Base-by-base conservation (phyloP, 2,888 invertebrate genomes). In the Mimachlamys varia region DNA sequence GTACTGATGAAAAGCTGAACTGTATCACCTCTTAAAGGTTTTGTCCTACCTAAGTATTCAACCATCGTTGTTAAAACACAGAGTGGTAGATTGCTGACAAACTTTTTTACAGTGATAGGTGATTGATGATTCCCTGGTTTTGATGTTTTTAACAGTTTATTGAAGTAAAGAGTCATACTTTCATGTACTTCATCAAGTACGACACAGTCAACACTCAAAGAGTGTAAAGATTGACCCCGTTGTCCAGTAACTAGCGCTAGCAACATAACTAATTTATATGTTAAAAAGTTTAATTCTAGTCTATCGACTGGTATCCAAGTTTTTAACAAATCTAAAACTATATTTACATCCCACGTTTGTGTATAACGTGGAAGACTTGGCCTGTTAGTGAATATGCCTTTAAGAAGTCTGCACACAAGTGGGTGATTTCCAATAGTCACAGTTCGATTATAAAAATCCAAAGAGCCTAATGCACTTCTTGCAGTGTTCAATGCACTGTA, bases 241-340 rank as follows among this genome's bases (percentile, higher is more conserved):
- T 93, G 92, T 17, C 91, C 92, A n/a, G 92, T 90, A 17, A 93
- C 50, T 37, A 92, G 89, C 22, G 91, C 91, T 17, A 91, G 13
- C 89, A 92, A 90, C 27, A 88, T 87, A 0, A 91, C 44, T 27
- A 93, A 87, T 1, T 89, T 17, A 33, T 88, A 58, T 49, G 44
- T 44, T 44, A 44, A 7, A 44, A 44, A 44, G 3, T 44, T 44
- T 5, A 93, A 89, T 22, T 88, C 53, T 62, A 93, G 90, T 33
- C 50, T 27, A 62, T 37, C n/a, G 12, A 90, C 90, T 17, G 88
- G 91, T 12, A 90, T 49, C 19, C 55, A 58, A 12, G 49, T 58
- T 88, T 88, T 88, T 27, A 93, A 37, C 88, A 76, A 92, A 27
- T 89, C 53, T 53, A 93, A 88, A 4, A 93, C 91, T 19, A 62